Evolutionary conservation across 2,113 vertebrate genomes (phyloP).

Genomic region (Jacana jacana): DNA sequence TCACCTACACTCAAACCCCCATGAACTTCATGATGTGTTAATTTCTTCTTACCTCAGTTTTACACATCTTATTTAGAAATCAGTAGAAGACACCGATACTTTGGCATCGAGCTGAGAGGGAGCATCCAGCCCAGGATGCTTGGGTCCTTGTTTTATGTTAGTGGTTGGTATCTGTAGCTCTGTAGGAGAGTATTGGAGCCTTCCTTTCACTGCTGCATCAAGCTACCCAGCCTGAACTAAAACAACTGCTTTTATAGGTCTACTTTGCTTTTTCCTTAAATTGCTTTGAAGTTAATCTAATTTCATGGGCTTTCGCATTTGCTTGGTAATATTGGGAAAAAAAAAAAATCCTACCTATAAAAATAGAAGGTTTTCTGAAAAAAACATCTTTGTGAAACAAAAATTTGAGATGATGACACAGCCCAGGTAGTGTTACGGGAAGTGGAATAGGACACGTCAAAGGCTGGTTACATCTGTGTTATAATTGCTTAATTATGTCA

Average conservation of each 20-base stretch:
- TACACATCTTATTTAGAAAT: background rate
- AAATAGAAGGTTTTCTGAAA: background rate
- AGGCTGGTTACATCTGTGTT: background rate
- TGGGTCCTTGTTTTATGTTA: background rate
- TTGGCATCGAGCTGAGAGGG: background rate
- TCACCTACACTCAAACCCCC: accelerated
- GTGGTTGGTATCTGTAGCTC: background rate
- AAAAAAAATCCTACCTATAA: background rate
- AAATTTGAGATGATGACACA: background rate
- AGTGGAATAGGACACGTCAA: background rate
- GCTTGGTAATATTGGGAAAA: background rate
- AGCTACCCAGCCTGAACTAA: background rate
- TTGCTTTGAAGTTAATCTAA: background rate
- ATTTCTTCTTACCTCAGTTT: background rate
- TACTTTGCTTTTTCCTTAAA: background rate
- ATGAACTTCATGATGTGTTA: background rate
- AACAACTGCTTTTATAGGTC: background rate
- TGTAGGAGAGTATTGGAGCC: background rate
- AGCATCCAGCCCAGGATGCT: background rate
- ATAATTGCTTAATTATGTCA: background rate
- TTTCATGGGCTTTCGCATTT: background rate
- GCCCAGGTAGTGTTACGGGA: background rate
- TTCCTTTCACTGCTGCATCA: background rate
- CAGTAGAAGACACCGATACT: background rate
- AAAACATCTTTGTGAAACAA: background rate